Conservation (phyloP, 2,113 vertebrate species). For the Notiomystis cincta region DNA sequence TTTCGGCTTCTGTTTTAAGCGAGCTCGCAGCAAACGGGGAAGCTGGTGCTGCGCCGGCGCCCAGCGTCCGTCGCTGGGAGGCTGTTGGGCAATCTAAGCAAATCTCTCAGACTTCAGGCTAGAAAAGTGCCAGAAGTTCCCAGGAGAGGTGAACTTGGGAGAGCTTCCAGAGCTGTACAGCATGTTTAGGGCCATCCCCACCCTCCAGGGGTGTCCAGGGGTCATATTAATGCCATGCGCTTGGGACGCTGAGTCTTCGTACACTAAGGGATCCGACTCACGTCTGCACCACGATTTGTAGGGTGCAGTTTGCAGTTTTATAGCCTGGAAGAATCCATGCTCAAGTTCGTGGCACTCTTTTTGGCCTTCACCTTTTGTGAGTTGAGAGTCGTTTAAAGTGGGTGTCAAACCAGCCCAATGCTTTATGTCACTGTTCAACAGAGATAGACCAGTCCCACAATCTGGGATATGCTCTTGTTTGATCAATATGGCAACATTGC, state of each 20-base stretch:
- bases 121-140: not conserved
- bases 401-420: accelerated
- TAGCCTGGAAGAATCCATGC: not conserved
- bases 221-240: not conserved
- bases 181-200: not conserved
- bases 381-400: not conserved
- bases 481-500: not conserved
- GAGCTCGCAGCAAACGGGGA: not conserved
- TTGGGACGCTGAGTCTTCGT: accelerated
- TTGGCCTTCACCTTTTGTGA: not conserved
- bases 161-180: not conserved
- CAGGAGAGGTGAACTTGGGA: not conserved
- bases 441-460: not conserved
- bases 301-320: not conserved
- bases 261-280: not conserved
- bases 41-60: accelerated
- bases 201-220: not conserved
- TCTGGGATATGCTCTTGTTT: not conserved
- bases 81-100: not conserved
- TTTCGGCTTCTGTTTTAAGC: not conserved
- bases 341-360: not conserved
- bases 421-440: accelerated
- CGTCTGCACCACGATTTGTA: accelerated
- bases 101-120: not conserved
- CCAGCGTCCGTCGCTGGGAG: not conserved